phyloP scores from a whole-genome alignment of 2,888 invertebrate species.

The Linnaemya vulpina region DNA sequence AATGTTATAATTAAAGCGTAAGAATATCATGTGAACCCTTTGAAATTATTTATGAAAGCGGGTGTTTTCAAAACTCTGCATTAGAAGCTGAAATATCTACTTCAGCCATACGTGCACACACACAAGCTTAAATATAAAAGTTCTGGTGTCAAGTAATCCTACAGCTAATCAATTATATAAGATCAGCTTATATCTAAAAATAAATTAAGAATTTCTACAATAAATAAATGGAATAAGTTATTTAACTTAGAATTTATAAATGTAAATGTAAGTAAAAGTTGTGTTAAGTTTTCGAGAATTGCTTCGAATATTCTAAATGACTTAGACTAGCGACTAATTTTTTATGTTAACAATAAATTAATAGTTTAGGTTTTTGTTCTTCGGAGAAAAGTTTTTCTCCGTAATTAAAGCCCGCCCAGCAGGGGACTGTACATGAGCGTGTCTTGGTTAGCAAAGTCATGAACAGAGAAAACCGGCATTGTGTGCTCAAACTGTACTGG shows the following conservation, averaged over 20 bases:
- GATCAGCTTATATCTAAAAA: background rate
- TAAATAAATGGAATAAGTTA: constrained; percentile 25
- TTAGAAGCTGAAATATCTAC: background rate
- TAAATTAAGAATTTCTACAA: background rate
- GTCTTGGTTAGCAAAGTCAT: constrained; percentile 78
- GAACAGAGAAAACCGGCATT: constrained; percentile 46
- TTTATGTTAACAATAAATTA: constrained; percentile 13
- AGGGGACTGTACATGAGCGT: constrained; percentile 78
- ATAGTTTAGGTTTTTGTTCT: constrained; percentile 1
- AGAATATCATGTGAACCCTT: too few relatives aligned
- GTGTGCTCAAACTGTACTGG: constrained; percentile 42
- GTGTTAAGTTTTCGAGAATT: constrained; percentile 8
- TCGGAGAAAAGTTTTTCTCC: background rate
- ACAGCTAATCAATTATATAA: background rate
- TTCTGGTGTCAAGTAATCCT: background rate
- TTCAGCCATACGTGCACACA: background rate
- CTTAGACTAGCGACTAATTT: constrained; percentile 76
- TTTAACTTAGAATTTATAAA: constrained; percentile 12
- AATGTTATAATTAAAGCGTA: too few relatives aligned
- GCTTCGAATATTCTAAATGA: constrained; percentile 73
- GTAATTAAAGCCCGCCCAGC: constrained; percentile 52
- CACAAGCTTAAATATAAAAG: background rate
- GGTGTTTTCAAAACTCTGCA: too few relatives aligned
- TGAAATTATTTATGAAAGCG: too few relatives aligned
- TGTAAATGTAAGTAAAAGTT: constrained; percentile 3